Base-by-base conservation (phyloP, 2,888 invertebrate genomes). In the Coelinius sp. region DNA sequence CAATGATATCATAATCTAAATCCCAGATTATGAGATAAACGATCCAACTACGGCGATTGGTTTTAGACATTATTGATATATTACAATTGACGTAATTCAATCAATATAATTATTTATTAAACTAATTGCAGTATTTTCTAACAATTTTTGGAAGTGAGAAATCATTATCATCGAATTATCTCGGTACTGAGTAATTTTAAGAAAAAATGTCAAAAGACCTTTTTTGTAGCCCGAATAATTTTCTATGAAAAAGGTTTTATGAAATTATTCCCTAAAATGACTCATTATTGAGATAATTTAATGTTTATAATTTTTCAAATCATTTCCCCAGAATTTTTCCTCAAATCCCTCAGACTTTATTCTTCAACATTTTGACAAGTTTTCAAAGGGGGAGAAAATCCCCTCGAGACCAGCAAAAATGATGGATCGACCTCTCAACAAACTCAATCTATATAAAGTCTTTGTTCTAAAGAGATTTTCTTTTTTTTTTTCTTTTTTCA, bases 21-120 rank as follows among this genome's bases (percentile, higher is more conserved):
- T 85, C 84, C 80, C 67, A 78, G 81, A 82, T 85, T 83, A 81
- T 75, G 84, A 83, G 84, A 85, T 85, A 84, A 84, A 84, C 73
- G 76, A 76, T 64, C 82, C 83, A 82, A 82, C 83, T 84, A 84
- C 82, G 82, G 81, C 81, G 79, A 78, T 69, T 69, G 53, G 44
- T 70, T 70, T 59, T 65, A 20, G 35, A 20, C 35, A 17, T 59
- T 35, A 59, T 59, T 22, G 25, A 59, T 17, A 59, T 17, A 31
- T 59, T 12, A 31, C 25, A 56, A 31, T 14, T 12, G 31, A 0
- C 12, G 20, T n/a, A 35, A 31, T 22, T 31, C 14, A 17, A 59
- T 31, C n/a, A 27, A 63, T 25, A 35, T 22, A 49, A 17, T 8
- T 14, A 20, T 20, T 49, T 49, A 17, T n/a, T n/a, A n/a, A n/a